Base-by-base conservation (phyloP, 2,113 vertebrate genomes). In the Lonchura striata region DNA sequence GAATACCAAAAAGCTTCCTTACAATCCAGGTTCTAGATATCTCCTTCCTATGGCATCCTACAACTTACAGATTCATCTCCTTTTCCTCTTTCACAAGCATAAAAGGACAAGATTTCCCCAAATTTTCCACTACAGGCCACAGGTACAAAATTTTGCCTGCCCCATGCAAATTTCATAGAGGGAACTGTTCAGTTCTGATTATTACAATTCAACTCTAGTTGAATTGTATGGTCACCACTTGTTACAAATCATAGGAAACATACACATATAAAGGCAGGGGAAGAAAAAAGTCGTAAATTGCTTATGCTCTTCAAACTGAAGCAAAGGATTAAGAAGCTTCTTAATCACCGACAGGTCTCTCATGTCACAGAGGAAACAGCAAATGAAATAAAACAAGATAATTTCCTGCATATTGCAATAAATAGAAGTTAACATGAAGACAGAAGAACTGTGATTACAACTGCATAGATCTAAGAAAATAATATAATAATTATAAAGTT, bases 241-340 rank as follows among this genome's bases (percentile, higher is more conserved):
- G 3, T 30, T 60, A 64, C 18, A 75, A 75, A 46, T 27, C 0
- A 25, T 30, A 11, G n/a, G 13, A 75, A 25, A 52, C 69, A 83
- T n/a, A 64, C 6, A 50, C 3, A 13, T 0, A 2, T 42, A 50
- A 46, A 54, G 7, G 2, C 1, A 2, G 2, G 10, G 4, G 16
- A 44, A 74, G 44, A 15, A 50, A 49, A 69, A 53, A 20, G 7
- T 35, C 15, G 15, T 57, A 27, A 5, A 1, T 10, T 30, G 61
- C 21, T 87, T 59, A 56, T 12, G 12, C 10, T 82, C 44, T 68
- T 79, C 49, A 52, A 75, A 25, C 44, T 15, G 31, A 89, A 66
- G 27, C 24, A 39, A 0, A 42, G 6, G 14, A 33, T 47, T 74
- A 54, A n/a, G 41, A 74, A 41, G 35, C 3, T 71, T 18, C n/a